phyloP scores from a whole-genome alignment of 1,140 invertebrate species.

The Pachyrhynchus sulphureomaculatus region DNA sequence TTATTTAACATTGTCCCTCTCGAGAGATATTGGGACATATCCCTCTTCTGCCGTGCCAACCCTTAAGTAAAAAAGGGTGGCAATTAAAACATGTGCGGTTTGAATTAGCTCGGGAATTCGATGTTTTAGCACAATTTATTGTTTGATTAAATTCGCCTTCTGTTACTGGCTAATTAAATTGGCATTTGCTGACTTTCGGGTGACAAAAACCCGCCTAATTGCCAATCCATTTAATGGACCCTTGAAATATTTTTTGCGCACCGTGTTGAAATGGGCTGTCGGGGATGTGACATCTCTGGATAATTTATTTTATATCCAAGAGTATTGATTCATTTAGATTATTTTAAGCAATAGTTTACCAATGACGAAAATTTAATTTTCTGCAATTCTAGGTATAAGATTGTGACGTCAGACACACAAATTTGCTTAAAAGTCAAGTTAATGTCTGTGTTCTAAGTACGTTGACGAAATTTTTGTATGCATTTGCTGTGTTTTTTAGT shows the following conservation, averaged over 20 bases:
- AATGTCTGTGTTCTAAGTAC: too few species aligned
- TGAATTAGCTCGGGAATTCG: constrained; percentile 23
- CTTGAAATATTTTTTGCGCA: constrained; percentile 22
- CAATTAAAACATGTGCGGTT: constrained; percentile 30
- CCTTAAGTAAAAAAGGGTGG: constrained; percentile 21
- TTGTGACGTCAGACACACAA: too few species aligned
- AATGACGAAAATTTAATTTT: too few species aligned
- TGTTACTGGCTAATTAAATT: constrained; percentile 35
- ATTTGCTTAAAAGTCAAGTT: too few species aligned
- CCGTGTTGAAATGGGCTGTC: constrained; percentile 12
- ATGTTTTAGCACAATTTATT: constrained; percentile 29
- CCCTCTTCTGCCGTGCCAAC: constrained; percentile 10
- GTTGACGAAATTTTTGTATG: too few species aligned
- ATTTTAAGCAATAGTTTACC: too few species aligned
- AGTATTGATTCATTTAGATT: neutral
- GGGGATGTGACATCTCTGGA: constrained; percentile 2
- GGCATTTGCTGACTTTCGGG: constrained; percentile 23
- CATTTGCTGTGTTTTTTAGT: too few species aligned
- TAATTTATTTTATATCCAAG: constrained; percentile 9
- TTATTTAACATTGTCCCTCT: constrained; percentile 1
- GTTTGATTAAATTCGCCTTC: constrained; percentile 36
- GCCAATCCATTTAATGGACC: constrained; percentile 32
- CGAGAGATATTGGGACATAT: constrained; percentile 2
- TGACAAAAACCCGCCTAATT: constrained; percentile 35
- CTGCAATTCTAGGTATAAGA: too few species aligned